Conservation (phyloP, 1,140 invertebrate genomes). For the Bombus confusus region DNA sequence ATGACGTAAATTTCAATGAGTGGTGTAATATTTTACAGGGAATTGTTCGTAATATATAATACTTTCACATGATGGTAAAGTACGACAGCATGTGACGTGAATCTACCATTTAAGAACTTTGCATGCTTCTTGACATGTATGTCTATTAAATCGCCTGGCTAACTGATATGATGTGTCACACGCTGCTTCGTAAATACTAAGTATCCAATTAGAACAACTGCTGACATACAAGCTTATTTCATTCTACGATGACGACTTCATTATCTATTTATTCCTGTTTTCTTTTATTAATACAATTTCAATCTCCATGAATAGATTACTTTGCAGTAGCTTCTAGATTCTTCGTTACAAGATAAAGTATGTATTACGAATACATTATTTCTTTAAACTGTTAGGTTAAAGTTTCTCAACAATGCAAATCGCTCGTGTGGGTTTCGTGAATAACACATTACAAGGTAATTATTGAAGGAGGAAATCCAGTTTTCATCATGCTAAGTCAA, state of each 20-base stretch:
- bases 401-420: too few species aligned
- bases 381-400: too few species aligned
- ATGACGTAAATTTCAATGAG: not conserved
- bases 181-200: conserved; percentile 46
- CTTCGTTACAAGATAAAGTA: not conserved
- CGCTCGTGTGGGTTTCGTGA: too few species aligned
- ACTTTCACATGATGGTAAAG: not conserved
- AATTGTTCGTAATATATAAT: not conserved
- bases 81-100: not conserved
- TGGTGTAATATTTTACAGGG: not conserved
- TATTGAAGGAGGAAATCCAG: too few species aligned
- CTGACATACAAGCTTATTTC: conserved; percentile 1
- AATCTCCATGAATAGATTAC: not conserved
- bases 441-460: too few species aligned
- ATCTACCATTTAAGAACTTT: conserved; percentile 40
- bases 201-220: conserved; percentile 53
- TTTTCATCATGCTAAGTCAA: too few species aligned
- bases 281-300: not conserved
- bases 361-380: not conserved
- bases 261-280: not conserved
- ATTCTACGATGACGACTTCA: not conserved
- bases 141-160: conserved; percentile 48
- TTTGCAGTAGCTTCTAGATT: not conserved
- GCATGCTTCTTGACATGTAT: conserved; percentile 6
- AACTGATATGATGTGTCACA: conserved; percentile 33